These are phyloP conservation scores for Clepsis dumicolana DNA, from an alignment of 2,888 invertebrate species.

Conservation along the genomic window DNA sequence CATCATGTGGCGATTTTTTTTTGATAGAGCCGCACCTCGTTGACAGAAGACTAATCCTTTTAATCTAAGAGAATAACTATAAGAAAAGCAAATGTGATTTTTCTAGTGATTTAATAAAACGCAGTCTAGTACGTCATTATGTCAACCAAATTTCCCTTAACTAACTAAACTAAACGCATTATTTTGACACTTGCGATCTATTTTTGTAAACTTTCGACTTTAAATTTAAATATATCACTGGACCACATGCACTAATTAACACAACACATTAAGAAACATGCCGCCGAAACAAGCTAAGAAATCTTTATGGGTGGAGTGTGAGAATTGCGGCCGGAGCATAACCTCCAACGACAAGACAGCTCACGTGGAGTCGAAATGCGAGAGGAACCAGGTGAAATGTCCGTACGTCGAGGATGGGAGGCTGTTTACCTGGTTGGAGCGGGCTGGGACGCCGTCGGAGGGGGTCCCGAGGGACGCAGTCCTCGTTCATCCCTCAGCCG, in stretches of 20 bases:
- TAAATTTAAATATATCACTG: slow-evolving; percentile 7
- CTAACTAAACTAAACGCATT: slow-evolving; percentile 11
- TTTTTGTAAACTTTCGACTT: background rate
- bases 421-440: slow-evolving; percentile 73
- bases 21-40: no score
- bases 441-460: slow-evolving; percentile 67
- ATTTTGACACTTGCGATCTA: slow-evolving; percentile 30
- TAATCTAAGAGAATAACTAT: no score
- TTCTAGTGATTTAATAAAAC: no score
- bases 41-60: no score
- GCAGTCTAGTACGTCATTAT: no score
- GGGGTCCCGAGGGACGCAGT: slow-evolving; percentile 74
- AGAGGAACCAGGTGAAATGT: slow-evolving; percentile 75
- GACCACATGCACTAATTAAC: background rate
- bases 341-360: slow-evolving; percentile 85
- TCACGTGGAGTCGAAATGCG: slow-evolving; percentile 85
- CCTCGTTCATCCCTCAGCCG: slow-evolving; percentile 75
- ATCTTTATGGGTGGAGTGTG: slow-evolving; percentile 88
- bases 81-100: no score
- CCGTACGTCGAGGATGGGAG: slow-evolving; percentile 70
- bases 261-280: slow-evolving; percentile 47
- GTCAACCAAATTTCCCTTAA: background rate
- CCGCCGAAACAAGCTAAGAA: slow-evolving; percentile 83
- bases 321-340: slow-evolving; percentile 85
- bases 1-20: no score